Evolutionary conservation across 2,888 invertebrate species (phyloP).

Genomic region (Laspeyria flexula): DNA sequence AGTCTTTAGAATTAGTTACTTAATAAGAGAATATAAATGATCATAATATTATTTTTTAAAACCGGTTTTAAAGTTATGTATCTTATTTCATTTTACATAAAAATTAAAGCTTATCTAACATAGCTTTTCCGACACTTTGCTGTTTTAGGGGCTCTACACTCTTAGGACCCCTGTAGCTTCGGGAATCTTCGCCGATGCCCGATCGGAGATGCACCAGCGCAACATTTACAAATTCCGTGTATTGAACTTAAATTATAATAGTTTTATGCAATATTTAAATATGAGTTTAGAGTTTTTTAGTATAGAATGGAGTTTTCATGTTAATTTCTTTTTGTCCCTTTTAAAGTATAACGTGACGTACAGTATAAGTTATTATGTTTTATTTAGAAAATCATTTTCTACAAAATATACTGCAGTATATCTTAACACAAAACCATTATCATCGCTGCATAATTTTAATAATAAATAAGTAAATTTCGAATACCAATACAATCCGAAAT

Average conservation of each 20-base stretch:
- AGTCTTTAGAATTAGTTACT: too few relatives aligned
- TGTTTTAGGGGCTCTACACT: constrained; percentile 45
- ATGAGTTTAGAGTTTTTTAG: constrained; percentile 28
- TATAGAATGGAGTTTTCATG: constrained; percentile 33
- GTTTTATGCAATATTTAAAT: constrained; percentile 37
- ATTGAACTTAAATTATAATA: constrained; percentile 30
- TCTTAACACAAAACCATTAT: neutral
- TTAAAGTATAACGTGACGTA: constrained; percentile 16
- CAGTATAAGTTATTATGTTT: constrained; percentile 15
- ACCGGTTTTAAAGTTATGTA: too few relatives aligned
- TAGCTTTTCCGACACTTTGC: constrained; percentile 1
- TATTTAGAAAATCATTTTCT: neutral
- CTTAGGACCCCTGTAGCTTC: constrained; percentile 58
- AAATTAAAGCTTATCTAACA: too few relatives aligned
- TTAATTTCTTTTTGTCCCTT: constrained; percentile 35
- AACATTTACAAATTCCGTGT: constrained; percentile 34
- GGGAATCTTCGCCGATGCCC: constrained; percentile 57
- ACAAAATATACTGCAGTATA: neutral
- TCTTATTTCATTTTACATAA: neutral
- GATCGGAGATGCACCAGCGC: constrained; percentile 47
- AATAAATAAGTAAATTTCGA: too few relatives aligned
- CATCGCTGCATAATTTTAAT: neutral
- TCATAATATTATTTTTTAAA: too few relatives aligned
- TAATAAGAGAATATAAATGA: too few relatives aligned
- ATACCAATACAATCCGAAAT: too few relatives aligned